Evolutionary conservation across 2,888 invertebrate genomes (phyloP).

Genomic region (Graphium colonna): DNA sequence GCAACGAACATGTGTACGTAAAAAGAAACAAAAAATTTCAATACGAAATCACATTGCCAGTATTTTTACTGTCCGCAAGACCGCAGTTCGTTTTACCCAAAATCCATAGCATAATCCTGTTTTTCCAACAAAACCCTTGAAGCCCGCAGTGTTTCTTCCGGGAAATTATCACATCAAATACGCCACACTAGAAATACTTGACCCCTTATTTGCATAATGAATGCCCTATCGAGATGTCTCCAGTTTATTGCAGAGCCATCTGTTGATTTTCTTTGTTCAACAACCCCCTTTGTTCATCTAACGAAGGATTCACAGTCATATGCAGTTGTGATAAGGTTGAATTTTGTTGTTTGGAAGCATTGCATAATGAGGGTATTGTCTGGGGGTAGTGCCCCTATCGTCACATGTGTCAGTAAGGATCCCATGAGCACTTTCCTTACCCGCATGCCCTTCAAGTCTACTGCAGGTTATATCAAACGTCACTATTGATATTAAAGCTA

Average conservation of each 20-base stretch:
- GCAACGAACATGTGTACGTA: too few species aligned
- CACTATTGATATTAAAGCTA: too few species aligned
- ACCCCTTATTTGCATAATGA: slow-evolving; percentile 59
- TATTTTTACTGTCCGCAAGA: too few species aligned
- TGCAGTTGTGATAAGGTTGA: slow-evolving; percentile 41
- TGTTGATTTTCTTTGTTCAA: slow-evolving; percentile 65
- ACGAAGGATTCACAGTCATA: slow-evolving; percentile 43
- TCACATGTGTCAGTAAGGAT: slow-evolving; percentile 37
- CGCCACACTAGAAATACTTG: slow-evolving; percentile 32
- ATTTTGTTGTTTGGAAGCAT: slow-evolving; percentile 40
- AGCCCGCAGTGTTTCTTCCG: slow-evolving; percentile 28
- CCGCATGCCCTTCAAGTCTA: slow-evolving; percentile 36
- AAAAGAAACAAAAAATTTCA: too few species aligned
- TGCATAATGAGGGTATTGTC: slow-evolving; percentile 54
- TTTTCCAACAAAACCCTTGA: slow-evolving; percentile 31
- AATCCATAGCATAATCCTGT: slow-evolving; percentile 22
- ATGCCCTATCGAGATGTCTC: slow-evolving; percentile 45
- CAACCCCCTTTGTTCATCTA: slow-evolving; percentile 42
- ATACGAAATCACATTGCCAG: too few species aligned
- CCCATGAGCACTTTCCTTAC: slow-evolving; percentile 33
- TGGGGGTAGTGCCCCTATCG: slow-evolving; percentile 55
- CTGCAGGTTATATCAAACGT: slow-evolving; percentile 19
- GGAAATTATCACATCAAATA: slow-evolving; percentile 40
- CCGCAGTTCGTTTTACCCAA: too few species aligned
- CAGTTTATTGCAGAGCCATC: slow-evolving; percentile 60